Percentiles rank a stretch among this genome's conserved stretches.
phyloP scores from a whole-genome alignment of 2,888 invertebrate genomes.

The Hypolimnas misippus region DNA sequence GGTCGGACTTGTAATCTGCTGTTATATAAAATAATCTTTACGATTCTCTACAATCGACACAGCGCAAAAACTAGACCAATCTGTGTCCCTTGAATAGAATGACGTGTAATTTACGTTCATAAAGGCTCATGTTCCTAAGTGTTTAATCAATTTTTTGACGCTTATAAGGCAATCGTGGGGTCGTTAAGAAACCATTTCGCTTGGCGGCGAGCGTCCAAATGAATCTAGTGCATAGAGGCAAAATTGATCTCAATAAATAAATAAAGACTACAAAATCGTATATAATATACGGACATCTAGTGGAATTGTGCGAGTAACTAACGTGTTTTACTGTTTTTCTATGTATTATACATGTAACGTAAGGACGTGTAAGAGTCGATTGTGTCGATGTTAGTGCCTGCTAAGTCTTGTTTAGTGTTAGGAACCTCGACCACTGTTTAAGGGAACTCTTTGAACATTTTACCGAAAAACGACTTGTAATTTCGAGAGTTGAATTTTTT shows the following conservation, averaged over 20 bases:
- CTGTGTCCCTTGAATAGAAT: conserved; percentile 38
- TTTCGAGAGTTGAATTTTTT: conserved; percentile 66
- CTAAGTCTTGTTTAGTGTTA: conserved; percentile 73
- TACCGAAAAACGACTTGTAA: conserved; percentile 70
- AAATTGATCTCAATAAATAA: conserved; percentile 81
- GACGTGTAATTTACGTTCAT: conserved; percentile 24
- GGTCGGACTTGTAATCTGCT: conserved; percentile 24
- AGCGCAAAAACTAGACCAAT: conserved; percentile 31
- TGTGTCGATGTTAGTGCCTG: conserved; percentile 79
- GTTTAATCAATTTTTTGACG: conserved; percentile 34
- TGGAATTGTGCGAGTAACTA: conserved; percentile 79
- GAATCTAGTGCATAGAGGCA: conserved; percentile 72
- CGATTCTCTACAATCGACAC: conserved; percentile 41
- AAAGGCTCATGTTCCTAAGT: conserved; percentile 50
- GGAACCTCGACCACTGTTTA: conserved; percentile 68
- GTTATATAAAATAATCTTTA: conserved; percentile 11
- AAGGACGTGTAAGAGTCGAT: conserved; percentile 59
- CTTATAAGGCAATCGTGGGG: conserved; percentile 48
- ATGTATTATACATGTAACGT: conserved; percentile 73
- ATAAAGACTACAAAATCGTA: conserved; percentile 70
- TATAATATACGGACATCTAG: conserved; percentile 74
- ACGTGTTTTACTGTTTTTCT: conserved; percentile 77
- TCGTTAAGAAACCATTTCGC: conserved; percentile 43
- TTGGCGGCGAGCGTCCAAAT: conserved; percentile 55
- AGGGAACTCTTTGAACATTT: conserved; percentile 69